These are phyloP conservation scores for Scytalopus superciliaris DNA, from an alignment of 2,113 vertebrate species.

Conservation along the genomic window DNA sequence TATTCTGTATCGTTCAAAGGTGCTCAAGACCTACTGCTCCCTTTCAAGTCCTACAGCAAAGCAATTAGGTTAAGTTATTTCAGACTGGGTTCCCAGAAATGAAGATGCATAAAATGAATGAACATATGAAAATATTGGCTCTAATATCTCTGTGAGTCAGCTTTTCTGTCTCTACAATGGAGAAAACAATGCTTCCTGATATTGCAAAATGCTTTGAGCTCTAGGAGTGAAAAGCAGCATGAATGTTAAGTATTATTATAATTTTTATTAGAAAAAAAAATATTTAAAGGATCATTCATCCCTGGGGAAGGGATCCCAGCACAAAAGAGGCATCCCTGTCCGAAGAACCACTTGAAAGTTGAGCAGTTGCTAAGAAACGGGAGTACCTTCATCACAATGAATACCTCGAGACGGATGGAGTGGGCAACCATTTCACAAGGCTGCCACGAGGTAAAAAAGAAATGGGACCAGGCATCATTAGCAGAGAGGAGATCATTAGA, in stretches of 20 bases:
- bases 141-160: slow-evolving; percentile 32
- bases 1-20: slow-evolving; percentile 46
- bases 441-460: neutral
- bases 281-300: neutral
- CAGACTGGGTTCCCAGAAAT: slow-evolving; percentile 58
- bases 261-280: slow-evolving; percentile 11
- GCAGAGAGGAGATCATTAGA: slow-evolving; percentile 52
- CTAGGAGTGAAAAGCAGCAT: neutral
- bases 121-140: slow-evolving; percentile 52
- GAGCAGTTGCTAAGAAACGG: slow-evolving; percentile 38
- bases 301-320: neutral
- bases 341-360: neutral
- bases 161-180: slow-evolving; percentile 30
- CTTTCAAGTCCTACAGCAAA: slow-evolving; percentile 45
- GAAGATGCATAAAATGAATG: slow-evolving; percentile 57
- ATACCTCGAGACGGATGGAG: neutral
- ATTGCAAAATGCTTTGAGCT: neutral
- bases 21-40: slow-evolving; percentile 51
- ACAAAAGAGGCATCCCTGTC: neutral
- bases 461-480: slow-evolving; percentile 37
- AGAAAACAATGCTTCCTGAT: neutral
- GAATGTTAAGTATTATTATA: neutral
- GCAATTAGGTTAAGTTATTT: slow-evolving; percentile 67
- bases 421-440: slow-evolving; percentile 41
- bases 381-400: neutral